A percentile compares a stretch with the other conserved stretches of the same genome.
These are phyloP conservation scores for Venustoraphidia nigricollis DNA, from an alignment of 2,888 invertebrate genomes.

Conservation along the genomic window DNA sequence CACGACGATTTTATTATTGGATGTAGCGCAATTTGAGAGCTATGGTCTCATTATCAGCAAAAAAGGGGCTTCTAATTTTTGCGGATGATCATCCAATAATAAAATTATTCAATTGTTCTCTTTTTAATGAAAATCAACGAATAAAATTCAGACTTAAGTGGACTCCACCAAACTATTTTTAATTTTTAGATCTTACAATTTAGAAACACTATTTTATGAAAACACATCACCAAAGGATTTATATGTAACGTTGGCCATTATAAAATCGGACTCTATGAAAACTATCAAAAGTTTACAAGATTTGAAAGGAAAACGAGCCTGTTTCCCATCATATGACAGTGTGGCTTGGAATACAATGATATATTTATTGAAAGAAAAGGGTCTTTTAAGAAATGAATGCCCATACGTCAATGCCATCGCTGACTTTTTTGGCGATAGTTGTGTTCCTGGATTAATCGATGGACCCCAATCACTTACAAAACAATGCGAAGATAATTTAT, in stretches of 20 bases:
- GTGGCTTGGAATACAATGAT: conserved; percentile 47
- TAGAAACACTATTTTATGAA: conserved; percentile 45
- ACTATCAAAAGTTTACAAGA: conserved; percentile 42
- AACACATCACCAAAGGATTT: conserved; percentile 40
- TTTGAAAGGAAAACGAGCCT: conserved; percentile 54
- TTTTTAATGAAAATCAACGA: conserved; percentile 6
- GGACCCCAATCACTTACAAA: conserved; percentile 18
- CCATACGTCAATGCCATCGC: conserved; percentile 25
- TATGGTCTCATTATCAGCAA: too few species aligned
- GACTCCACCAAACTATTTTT: conserved; percentile 1
- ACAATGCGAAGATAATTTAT: conserved; percentile 21
- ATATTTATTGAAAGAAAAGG: conserved; percentile 27
- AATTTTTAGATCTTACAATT: conserved; percentile 33
- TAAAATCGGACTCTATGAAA: conserved; percentile 34
- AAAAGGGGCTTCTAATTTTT: too few species aligned
- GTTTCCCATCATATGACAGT: conserved; percentile 68
- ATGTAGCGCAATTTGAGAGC: too few species aligned
- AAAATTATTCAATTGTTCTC: background rate
- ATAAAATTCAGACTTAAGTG: background rate
- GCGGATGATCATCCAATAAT: too few species aligned
- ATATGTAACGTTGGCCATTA: conserved; percentile 51
- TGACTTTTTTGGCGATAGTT: conserved; percentile 52
- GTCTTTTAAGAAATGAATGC: conserved; percentile 22
- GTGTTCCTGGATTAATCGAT: conserved; percentile 34
- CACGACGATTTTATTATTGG: too few species aligned